Percentiles rank a stretch among this genome's conserved stretches.
phyloP scores from a whole-genome alignment of 2,797 vertebrate genomes.

The Bradypus variegatus region DNA sequence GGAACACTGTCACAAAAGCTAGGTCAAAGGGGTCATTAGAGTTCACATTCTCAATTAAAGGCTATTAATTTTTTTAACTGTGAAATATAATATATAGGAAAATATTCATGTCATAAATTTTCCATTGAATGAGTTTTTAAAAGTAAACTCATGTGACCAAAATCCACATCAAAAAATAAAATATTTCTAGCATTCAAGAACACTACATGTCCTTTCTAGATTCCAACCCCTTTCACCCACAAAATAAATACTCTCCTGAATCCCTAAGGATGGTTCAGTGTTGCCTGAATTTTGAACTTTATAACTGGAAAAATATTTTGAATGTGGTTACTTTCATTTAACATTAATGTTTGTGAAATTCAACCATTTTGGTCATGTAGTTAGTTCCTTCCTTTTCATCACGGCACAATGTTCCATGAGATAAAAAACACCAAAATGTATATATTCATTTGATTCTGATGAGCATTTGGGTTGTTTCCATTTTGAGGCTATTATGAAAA shows the following conservation, averaged over 20 bases:
- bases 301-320: neutral
- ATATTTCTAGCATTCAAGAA: neutral
- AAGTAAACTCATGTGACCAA: neutral
- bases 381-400: neutral
- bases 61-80: neutral
- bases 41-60: neutral
- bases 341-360: neutral
- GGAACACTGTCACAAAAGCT: neutral
- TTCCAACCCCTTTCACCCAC: neutral
- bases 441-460: neutral
- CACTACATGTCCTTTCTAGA: neutral
- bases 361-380: neutral
- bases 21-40: neutral
- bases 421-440: neutral
- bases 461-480: neutral
- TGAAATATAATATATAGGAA: neutral
- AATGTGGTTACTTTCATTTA: neutral
- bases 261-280: neutral
- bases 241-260: neutral
- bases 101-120: neutral
- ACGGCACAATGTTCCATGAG: neutral
- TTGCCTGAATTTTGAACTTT: neutral
- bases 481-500: neutral
- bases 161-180: neutral
- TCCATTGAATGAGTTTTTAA: neutral